phyloP scores from a whole-genome alignment of 2,888 invertebrate genomes.

The Drosophila meridionalis region DNA sequence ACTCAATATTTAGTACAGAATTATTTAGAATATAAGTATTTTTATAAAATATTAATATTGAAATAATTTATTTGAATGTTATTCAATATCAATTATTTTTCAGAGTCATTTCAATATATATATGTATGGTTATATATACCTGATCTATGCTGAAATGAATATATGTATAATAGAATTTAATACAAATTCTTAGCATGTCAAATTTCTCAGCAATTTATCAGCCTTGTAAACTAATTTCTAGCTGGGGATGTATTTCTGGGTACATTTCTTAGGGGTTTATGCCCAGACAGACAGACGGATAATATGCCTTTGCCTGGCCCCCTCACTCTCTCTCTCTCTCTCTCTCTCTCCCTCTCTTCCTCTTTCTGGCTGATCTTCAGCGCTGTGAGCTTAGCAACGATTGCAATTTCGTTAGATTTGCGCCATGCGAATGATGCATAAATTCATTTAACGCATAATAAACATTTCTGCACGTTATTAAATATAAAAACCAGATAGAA shows the following conservation, averaged over 20 bases:
- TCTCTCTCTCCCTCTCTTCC: background rate
- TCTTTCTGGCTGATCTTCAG: background rate
- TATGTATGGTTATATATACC: background rate
- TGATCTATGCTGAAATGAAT: background rate
- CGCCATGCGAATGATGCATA: conserved; percentile 63
- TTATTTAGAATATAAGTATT: no score
- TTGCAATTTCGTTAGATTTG: conserved; percentile 38
- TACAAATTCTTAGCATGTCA: background rate
- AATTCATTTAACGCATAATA: conserved; percentile 81
- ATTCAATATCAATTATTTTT: background rate
- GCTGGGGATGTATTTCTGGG: background rate
- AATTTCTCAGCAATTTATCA: background rate
- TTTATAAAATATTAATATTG: background rate
- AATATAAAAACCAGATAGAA: conserved; percentile 28
- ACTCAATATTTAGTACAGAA: no score
- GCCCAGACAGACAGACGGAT: background rate
- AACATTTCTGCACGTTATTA: conserved; percentile 75
- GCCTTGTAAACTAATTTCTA: background rate
- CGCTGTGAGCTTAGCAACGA: background rate
- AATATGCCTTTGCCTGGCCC: background rate
- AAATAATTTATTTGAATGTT: background rate
- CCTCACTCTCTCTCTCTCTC: background rate
- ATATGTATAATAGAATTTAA: background rate
- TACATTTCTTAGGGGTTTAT: background rate
- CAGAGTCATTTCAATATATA: background rate